phyloP scores from a whole-genome alignment of 2,888 invertebrate species.

The Nasonia oneida region DNA sequence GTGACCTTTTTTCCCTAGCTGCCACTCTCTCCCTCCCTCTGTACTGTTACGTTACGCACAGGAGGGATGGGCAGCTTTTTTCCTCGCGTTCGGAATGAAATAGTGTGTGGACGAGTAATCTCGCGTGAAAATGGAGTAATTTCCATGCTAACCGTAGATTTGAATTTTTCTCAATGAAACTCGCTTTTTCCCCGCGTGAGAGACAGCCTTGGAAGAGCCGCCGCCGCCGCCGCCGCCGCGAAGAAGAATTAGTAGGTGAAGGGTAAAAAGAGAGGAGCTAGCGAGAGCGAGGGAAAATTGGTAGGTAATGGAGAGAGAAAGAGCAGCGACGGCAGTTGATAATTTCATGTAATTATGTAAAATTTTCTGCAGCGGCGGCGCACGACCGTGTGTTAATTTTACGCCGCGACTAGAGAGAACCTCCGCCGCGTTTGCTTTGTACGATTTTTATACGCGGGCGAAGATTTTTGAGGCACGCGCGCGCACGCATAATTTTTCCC shows the following conservation, averaged over 20 bases:
- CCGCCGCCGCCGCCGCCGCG: neutral
- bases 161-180: neutral
- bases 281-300: constrained; percentile 53
- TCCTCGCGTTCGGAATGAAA: neutral
- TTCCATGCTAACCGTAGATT: neutral
- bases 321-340: constrained; percentile 48
- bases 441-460: constrained; percentile 16
- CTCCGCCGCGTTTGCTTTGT: neutral
- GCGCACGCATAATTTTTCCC: neutral
- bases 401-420: neutral
- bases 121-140: constrained; percentile 12
- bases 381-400: constrained; percentile 20
- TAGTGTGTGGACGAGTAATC: neutral
- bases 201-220: neutral
- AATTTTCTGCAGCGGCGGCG: constrained; percentile 33
- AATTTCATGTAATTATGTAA: constrained; percentile 62
- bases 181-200: neutral
- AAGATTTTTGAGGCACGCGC: neutral
- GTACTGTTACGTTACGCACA: no score
- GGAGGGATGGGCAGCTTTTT: no score
- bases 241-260: constrained; percentile 49
- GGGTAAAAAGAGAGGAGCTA: constrained; percentile 46
- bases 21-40: neutral
- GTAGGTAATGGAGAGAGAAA: constrained; percentile 54
- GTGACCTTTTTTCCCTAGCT: neutral